Base-by-base conservation (phyloP, 2,797 vertebrate genomes). In the Fringilla coelebs region DNA sequence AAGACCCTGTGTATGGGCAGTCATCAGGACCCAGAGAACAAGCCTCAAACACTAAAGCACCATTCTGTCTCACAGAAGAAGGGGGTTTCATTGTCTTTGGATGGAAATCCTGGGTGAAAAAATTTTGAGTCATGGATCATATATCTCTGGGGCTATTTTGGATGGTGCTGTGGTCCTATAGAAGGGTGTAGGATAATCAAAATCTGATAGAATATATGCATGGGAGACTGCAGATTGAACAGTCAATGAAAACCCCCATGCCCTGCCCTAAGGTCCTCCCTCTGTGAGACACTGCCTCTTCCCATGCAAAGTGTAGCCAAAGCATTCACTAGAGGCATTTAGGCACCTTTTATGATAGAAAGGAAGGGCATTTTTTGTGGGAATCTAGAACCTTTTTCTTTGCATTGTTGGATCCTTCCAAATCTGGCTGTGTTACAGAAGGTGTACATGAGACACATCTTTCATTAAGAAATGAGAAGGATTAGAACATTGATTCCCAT, bases 31-130 rank as follows among this genome's bases (percentile, higher is more conserved):
- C 8, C 38, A 45, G 25, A 51, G 29, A 72, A 60, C 7, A 87
- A 49, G 70, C 22, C n/a, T 78, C 45, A 48, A 84, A 52, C 18
- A 60, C 32, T 74, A 73, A 85, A 79, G 5, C 49, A 60, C 4
- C 12, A 18, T 49, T 38, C 74, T 38, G 16, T 62, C 20, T 66
- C 8, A 13, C 45, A 71, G 74, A 66, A 66, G 6, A 87, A 43
- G 12, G 1, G 0, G 0, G 8, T 68, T 91, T 71, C 1, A 0
- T 54, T 68, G 9, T 65, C 22, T 75, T 84, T 62, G 65, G n/a
- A 65, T 26, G 18, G 65, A 78, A 86, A 78, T 62, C 2, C 2
- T 41, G 55, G 25, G 19, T n/a, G 15, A 48, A 72, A 65, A 88
- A 22, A 11, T 2, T 32, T 51, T 2, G 10, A 52, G 25, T 62